Base-by-base conservation (phyloP, 2,797 vertebrate species). In the Rhincodon typus region DNA sequence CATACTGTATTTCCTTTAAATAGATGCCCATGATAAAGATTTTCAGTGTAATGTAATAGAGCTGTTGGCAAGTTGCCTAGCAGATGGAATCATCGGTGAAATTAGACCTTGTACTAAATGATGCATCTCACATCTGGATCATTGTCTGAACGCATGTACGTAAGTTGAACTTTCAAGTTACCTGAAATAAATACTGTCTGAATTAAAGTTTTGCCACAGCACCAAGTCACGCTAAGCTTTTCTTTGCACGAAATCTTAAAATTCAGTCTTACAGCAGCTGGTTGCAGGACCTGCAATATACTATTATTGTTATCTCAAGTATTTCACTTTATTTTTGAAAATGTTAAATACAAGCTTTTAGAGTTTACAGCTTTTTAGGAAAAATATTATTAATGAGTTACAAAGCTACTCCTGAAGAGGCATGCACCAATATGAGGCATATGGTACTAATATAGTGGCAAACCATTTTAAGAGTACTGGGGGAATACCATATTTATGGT, bases 221-320 rank as follows among this genome's bases (percentile, higher is more conserved):
- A 98, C 98, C 98, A 98, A 98, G 98, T 98, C 98, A 98, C 97
- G 98, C 98, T 84, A 98, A 98, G 97, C 97, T 98, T 97, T 97
- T 97, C 97, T 98, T 97, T 97, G 97, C 97, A 97, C 97, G 98
- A 98, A 97, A 98, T 98, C 97, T 79, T 97, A 97, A 97, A 98
- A 97, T 98, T 98, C 98, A 97, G 97, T 97, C 96, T 82, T 95
- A 53, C 95, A 38, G 77, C 69, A 94, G 67, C 69, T 94, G 94
- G 70, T 13, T 94, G 38, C 27, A 53, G 1, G 25, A 42, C 23
- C 42, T 94, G 42, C 50, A 95, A 95, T 77, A 53, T 95, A 66
- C 23, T 57, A 77, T 46, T 57, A 74, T 69, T 69, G n/a, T n/a
- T n/a, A n/a, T n/a, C n/a, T n/a, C n/a, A n/a, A n/a, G n/a, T n/a